These are phyloP conservation scores for Lagorchestes hirsutus DNA, from an alignment of 2,797 vertebrate species.

Conservation along the genomic window DNA sequence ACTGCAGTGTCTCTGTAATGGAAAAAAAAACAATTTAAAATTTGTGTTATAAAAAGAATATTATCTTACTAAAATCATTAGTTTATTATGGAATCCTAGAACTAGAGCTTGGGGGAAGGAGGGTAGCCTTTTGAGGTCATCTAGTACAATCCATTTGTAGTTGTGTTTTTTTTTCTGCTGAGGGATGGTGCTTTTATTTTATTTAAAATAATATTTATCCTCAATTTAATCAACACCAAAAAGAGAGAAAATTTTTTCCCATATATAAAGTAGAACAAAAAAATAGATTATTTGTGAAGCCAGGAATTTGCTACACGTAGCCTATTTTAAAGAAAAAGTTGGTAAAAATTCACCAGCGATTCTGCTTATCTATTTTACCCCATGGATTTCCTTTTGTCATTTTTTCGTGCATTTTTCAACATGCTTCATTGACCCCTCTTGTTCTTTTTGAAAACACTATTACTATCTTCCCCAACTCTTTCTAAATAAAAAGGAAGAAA, in stretches of 20 bases:
- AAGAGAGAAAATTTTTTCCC: not conserved
- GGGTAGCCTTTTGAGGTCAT: not conserved
- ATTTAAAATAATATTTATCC: not conserved
- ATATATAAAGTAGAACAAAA: too few relatives aligned
- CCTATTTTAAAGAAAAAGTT: not conserved
- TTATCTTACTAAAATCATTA: not conserved
- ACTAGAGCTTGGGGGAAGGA: not conserved
- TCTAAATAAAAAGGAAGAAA: not conserved
- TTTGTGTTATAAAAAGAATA: not conserved
- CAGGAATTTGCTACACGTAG: not conserved
- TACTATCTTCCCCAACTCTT: not conserved
- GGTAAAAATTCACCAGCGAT: not conserved
- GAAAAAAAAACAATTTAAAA: not conserved
- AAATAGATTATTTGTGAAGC: not conserved
- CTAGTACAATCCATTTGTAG: not conserved
- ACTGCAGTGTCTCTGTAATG: not conserved
- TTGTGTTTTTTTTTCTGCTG: not conserved
- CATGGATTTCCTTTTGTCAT: not conserved
- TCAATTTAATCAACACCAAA: not conserved
- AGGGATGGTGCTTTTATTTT: not conserved
- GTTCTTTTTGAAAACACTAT: not conserved
- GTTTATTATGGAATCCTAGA: not conserved
- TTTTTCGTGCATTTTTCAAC: not conserved
- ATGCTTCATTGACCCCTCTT: not conserved
- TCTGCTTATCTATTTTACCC: not conserved